A percentile compares a stretch with the other conserved stretches of the same genome.
Evolutionary conservation across 2,797 vertebrate genomes (phyloP).

Genomic region (Alectoris magna): DNA sequence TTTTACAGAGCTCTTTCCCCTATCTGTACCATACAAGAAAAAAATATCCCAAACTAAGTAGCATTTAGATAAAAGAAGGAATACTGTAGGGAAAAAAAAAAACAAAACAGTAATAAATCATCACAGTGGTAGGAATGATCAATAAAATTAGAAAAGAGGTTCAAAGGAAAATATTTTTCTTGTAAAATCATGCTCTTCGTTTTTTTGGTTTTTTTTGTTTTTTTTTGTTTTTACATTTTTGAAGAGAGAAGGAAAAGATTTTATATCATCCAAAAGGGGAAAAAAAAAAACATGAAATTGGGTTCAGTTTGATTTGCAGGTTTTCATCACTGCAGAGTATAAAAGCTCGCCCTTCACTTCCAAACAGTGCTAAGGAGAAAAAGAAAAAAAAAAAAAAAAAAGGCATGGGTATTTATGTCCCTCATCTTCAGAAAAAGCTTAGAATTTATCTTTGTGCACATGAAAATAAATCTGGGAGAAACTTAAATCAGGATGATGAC

Average conservation of each 20-base stretch:
- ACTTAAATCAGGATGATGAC: neutral
- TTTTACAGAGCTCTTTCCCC: neutral
- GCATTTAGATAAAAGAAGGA: neutral
- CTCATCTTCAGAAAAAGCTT: neutral
- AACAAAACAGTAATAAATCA: neutral
- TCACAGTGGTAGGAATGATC: fast-evolving
- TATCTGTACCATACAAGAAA: neutral
- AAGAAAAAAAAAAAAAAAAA: neutral
- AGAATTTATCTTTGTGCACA: neutral
- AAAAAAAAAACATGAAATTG: neutral
- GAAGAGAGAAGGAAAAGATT: neutral
- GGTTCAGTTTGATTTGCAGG: neutral
- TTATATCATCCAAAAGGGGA: neutral
- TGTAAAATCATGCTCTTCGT: neutral
- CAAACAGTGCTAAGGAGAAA: neutral
- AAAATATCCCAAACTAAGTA: neutral
- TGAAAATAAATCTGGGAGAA: conserved; percentile 8
- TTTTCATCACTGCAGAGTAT: neutral
- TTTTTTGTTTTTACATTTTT: neutral
- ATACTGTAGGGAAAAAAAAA: neutral
- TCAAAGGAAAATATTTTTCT: neutral
- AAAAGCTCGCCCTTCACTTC: neutral
- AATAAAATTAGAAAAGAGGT: neutral
- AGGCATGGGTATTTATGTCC: neutral
- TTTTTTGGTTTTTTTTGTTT: neutral